Evolutionary conservation across 2,113 vertebrate species (phyloP).

Genomic region (Steatornis caripensis): DNA sequence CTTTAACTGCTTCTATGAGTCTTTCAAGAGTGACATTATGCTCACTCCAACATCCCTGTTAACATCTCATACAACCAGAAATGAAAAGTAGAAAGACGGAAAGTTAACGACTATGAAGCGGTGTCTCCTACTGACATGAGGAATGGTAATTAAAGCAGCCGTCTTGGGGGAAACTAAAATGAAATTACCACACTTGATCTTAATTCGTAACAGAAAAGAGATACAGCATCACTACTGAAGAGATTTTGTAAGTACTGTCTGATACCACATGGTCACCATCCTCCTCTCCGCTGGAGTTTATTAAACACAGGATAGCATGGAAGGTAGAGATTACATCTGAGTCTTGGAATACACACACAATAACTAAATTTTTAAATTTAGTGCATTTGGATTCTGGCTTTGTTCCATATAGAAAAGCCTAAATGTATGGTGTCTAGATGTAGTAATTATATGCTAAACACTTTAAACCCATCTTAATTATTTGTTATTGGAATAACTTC

Average conservation of each 20-base stretch:
- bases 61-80: background rate
- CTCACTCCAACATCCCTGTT: background rate
- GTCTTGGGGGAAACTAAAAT: background rate
- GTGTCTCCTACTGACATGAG: background rate
- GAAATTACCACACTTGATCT: background rate
- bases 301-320: background rate
- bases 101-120: background rate
- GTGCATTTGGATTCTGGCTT: background rate
- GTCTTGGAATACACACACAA: background rate
- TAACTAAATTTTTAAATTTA: background rate
- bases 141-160: background rate
- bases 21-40: background rate
- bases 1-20: background rate
- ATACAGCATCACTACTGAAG: background rate
- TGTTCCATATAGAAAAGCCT: background rate
- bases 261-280: background rate
- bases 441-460: background rate
- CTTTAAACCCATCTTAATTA: background rate
- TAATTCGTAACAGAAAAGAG: background rate
- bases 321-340: background rate
- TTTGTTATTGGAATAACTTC: background rate
- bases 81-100: background rate
- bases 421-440: background rate
- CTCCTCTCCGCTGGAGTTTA: accelerated
- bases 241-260: background rate